A percentile compares a stretch with the other conserved stretches of the same genome.
Conservation (phyloP, 2,113 vertebrate genomes). For the Anhinga rufa region DNA sequence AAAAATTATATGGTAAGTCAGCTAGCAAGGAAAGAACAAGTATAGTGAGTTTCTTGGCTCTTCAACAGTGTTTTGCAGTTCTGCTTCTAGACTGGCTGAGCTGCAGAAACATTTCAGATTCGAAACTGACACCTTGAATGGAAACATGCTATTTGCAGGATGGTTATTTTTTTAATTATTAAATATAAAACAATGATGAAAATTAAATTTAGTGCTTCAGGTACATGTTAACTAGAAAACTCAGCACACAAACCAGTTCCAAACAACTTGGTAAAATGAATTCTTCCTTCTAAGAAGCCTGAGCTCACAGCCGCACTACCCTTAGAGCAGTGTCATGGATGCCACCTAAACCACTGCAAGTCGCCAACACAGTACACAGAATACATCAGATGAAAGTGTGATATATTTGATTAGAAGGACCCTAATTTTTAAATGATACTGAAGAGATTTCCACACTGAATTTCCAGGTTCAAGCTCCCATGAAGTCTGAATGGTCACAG, state of each 20-base stretch:
- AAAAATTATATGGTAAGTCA: not conserved
- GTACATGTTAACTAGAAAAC: not conserved
- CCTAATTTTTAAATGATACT: not conserved
- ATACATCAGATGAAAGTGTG: not conserved
- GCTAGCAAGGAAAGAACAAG: not conserved
- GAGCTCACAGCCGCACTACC: not conserved
- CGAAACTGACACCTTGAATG: not conserved
- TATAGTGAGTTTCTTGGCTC: not conserved
- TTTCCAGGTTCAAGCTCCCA: not conserved
- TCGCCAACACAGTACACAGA: not conserved
- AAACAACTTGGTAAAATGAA: not conserved
- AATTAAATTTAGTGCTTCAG: not conserved
- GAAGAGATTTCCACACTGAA: not conserved
- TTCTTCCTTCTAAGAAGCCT: not conserved
- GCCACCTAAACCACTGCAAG: not conserved
- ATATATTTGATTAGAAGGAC: not conserved
- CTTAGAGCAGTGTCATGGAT: not conserved
- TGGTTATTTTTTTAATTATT: not conserved
- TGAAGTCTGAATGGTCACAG: not conserved
- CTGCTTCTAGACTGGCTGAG: not conserved
- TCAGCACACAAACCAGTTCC: not conserved
- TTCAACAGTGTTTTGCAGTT: not conserved
- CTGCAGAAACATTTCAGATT: not conserved
- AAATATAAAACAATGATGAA: not conserved
- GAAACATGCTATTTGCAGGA: not conserved